Base-by-base conservation (phyloP, 2,113 vertebrate species). In the Phasianus colchicus region DNA sequence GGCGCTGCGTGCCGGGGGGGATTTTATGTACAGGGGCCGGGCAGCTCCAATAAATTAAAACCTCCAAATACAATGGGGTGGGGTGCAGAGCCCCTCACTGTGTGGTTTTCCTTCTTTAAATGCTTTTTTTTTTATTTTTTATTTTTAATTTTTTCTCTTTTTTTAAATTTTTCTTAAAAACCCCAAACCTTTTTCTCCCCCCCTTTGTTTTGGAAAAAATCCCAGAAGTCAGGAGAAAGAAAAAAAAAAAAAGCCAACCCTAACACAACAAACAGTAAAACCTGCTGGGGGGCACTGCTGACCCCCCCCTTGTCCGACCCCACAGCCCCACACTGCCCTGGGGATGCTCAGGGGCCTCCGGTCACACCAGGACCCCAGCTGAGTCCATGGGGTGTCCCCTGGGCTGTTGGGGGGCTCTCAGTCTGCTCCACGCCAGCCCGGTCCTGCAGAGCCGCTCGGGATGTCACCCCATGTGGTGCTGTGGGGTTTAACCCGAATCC, bases 401-500 rank as follows among this genome's bases (percentile, higher is more conserved):
- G 27, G 52, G 52, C 48, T 24, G 21, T 13, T 52, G 27, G 14
- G 14, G 47, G 42, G 42, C 40, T 30, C 63, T n/a, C 64, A 58
- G 93, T 94, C 77, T 81, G 84, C 92, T 66, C 81, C 72, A 90
- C 45, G 79, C 91, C 91, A 90, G 92, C 95, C 94, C 96, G 92
- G 95, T 97, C 97, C 97, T 90, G 97, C 97, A 95, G 97, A 98
- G 96, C 97, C 96, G 64, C 94, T 64, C 43, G 96, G 93, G 96
- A 92, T 73, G 90, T 65, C 11, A 42, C 34, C 66, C 54, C 30
- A 17, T 17, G 52, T 30, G 30, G 54, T 19, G 52, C 52, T 17
- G 27, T 29, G 52, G 52, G 52, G 52, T 30, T 40, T 88, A 99
- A 86, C 98, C 98, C 3, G 99, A 99, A 95, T 99, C 99, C 0